Evolutionary conservation across 2,888 invertebrate genomes (phyloP).

Genomic region (Orthonevra nobilis): DNA sequence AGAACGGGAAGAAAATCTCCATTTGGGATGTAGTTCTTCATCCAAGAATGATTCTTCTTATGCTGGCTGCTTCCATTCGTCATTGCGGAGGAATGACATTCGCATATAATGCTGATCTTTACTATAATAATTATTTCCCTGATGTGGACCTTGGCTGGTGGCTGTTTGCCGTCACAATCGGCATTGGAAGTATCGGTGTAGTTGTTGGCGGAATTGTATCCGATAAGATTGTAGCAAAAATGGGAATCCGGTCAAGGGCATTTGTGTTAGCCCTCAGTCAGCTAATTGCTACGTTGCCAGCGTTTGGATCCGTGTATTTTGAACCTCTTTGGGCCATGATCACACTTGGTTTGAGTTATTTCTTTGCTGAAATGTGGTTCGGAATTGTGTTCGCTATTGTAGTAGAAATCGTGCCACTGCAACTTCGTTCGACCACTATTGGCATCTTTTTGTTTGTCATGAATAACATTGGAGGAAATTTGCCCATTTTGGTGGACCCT

Average conservation of each 20-base stretch:
- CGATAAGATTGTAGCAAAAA: slow-evolving; percentile 92
- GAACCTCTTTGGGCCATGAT: slow-evolving; percentile 92
- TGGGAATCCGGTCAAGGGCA: slow-evolving; percentile 91
- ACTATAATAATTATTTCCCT: slow-evolving; percentile 93
- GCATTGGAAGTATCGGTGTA: slow-evolving; percentile 87
- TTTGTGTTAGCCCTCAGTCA: slow-evolving; percentile 90
- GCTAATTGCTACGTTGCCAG: slow-evolving; percentile 90
- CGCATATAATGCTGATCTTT: slow-evolving; percentile 94
- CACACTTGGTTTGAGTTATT: slow-evolving; percentile 92
- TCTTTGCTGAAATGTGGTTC: slow-evolving; percentile 97
- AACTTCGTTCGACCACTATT: slow-evolving; percentile 90
- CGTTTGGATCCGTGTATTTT: slow-evolving; percentile 92
- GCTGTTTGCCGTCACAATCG: slow-evolving; percentile 93
- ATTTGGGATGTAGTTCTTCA: slow-evolving; percentile 89
- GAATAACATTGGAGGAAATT: slow-evolving; percentile 95
- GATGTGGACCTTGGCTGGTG: slow-evolving; percentile 95
- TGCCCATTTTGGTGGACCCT: slow-evolving; percentile 93
- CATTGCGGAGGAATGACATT: slow-evolving; percentile 95
- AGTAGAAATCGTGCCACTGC: slow-evolving; percentile 92
- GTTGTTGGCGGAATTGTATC: slow-evolving; percentile 88
- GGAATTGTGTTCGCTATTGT: slow-evolving; percentile 94
- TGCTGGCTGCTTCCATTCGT: slow-evolving; percentile 92
- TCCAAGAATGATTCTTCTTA: slow-evolving; percentile 89
- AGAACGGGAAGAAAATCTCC: slow-evolving; percentile 82
- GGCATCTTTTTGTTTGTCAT: slow-evolving; percentile 94